phyloP scores from a whole-genome alignment of 1,140 invertebrate species.

The Bombus pyrosoma region DNA sequence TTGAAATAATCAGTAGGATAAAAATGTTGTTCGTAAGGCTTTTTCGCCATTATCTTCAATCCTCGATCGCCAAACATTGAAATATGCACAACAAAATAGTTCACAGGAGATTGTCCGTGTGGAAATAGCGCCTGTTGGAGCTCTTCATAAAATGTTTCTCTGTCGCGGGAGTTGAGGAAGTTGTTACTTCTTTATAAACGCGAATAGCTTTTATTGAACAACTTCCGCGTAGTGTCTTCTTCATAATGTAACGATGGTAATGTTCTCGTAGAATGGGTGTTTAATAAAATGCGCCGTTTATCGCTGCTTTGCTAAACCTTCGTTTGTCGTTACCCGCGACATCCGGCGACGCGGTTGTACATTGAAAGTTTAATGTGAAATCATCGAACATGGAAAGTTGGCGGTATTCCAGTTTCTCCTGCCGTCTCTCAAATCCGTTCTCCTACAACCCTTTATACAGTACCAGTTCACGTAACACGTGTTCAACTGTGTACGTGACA shows the following conservation, averaged over 20 bases:
- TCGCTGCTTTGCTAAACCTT: constrained; percentile 12
- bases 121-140: neutral
- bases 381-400: constrained; percentile 74
- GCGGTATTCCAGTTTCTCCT: constrained; percentile 65
- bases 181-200: constrained; percentile 7
- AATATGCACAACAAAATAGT: neutral
- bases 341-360: constrained; percentile 41
- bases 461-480: constrained; percentile 46
- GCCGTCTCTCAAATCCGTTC: constrained; percentile 29
- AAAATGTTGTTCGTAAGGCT: neutral
- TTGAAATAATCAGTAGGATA: neutral
- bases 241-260: constrained; percentile 21
- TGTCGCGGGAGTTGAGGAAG: neutral
- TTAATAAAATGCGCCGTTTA: constrained; percentile 35
- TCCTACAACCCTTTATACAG: constrained; percentile 49
- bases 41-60: neutral
- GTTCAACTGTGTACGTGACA: constrained; percentile 48
- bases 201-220: neutral
- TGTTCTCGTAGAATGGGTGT: neutral
- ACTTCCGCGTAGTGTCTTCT: neutral
- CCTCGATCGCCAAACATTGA: neutral
- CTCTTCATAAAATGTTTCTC: neutral
- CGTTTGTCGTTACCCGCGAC: constrained; percentile 30
- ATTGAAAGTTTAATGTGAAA: constrained; percentile 75
- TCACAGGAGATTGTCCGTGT: neutral